Percentiles rank a stretch among this genome's conserved stretches.
phyloP scores from a whole-genome alignment of 2,113 vertebrate species.

The Hiodon tergisus region DNA sequence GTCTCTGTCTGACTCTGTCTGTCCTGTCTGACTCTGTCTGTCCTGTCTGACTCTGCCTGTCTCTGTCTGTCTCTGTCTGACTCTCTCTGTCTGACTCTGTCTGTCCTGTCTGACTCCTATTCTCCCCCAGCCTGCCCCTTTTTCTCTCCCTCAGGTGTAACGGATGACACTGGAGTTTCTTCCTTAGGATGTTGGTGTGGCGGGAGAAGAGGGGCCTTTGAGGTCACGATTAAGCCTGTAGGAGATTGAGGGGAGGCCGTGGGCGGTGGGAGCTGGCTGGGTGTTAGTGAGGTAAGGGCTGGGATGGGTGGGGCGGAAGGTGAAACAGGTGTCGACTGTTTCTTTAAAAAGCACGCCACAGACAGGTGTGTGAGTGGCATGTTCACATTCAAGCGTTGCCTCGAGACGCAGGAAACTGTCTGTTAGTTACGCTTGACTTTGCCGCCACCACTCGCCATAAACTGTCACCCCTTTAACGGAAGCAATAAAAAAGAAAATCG shows the following conservation, averaged over 20 bases:
- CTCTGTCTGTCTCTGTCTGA: neutral
- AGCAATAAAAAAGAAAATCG: slow-evolving; percentile 28
- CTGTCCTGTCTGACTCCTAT: neutral
- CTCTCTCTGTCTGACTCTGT: slow-evolving; percentile 4
- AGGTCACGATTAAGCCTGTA: neutral
- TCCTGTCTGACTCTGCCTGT: neutral
- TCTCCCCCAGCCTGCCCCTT: neutral
- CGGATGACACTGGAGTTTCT: no score
- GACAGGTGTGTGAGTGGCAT: slow-evolving; percentile 1
- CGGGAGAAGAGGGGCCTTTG: neutral
- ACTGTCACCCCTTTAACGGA: slow-evolving; percentile 22
- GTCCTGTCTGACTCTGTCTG: neutral
- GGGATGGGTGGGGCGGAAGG: neutral
- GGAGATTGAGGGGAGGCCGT: neutral
- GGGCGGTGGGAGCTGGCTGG: neutral
- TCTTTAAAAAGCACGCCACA: neutral
- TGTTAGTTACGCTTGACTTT: slow-evolving; percentile 26
- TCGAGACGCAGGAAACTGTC: neutral
- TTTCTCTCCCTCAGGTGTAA: no score
- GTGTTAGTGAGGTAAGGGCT: neutral
- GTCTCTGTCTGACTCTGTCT: no score
- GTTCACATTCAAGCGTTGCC: neutral
- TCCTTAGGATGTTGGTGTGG: neutral
- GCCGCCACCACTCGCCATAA: slow-evolving; percentile 14
- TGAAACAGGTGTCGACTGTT: slow-evolving; percentile 14